A percentile compares a stretch with the other conserved stretches of the same genome.
phyloP scores from a whole-genome alignment of 23 tunicate species.

The Trididemnum miniatum region DNA sequence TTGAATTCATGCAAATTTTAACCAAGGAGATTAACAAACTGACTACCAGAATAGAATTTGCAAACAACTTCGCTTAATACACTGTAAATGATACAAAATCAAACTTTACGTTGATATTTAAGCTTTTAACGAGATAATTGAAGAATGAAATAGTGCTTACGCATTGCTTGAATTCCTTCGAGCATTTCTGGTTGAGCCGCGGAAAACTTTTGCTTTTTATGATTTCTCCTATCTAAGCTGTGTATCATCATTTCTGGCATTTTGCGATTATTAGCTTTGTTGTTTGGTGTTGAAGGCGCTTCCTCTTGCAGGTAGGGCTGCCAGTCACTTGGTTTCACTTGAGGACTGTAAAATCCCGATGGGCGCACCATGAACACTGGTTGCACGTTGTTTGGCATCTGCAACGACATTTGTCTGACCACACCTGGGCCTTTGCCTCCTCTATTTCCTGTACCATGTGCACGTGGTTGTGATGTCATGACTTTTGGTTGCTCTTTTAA shows the following conservation, averaged over 20 bases:
- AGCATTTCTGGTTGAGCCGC: neutral
- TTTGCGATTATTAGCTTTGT: neutral
- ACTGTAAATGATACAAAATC: too few relatives aligned
- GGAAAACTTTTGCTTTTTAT: neutral
- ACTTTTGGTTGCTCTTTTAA: neutral
- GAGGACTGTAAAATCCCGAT: neutral
- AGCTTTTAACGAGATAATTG: too few relatives aligned
- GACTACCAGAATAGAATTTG: too few relatives aligned
- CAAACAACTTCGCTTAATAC: too few relatives aligned
- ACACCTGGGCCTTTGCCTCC: neutral
- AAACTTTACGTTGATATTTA: too few relatives aligned
- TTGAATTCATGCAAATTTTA: too few relatives aligned
- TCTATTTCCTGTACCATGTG: neutral
- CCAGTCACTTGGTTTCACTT: neutral
- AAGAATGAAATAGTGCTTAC: neutral
- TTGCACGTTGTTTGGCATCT: neutral
- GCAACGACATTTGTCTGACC: neutral
- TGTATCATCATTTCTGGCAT: neutral
- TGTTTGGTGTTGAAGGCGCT: neutral
- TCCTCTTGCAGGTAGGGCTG: neutral
- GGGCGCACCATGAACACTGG: neutral
- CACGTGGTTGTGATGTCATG: neutral
- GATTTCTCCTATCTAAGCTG: slow-evolving; percentile 21
- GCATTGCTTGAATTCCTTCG: neutral
- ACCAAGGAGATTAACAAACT: too few relatives aligned